Evolutionary conservation across 2,888 invertebrate species (phyloP).

Genomic region (Eupeodes latifasciatus): DNA sequence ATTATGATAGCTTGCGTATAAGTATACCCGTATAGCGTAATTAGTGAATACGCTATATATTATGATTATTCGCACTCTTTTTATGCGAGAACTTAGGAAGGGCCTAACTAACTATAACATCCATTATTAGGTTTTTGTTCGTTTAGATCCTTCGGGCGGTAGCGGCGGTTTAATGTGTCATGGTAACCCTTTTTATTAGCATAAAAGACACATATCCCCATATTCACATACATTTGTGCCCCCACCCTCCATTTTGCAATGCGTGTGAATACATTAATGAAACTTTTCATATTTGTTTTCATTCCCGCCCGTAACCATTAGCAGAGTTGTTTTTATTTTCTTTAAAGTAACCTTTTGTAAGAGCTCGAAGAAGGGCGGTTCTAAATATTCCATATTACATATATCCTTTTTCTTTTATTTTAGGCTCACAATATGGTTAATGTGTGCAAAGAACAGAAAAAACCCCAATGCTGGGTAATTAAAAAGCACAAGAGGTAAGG

Average conservation of each 20-base stretch:
- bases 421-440: slow-evolving; percentile 57
- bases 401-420: slow-evolving; percentile 54
- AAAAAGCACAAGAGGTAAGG: slow-evolving; percentile 71
- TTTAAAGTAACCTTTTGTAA: slow-evolving; percentile 43
- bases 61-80: slow-evolving; percentile 69
- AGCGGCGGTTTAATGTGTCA: slow-evolving; percentile 62
- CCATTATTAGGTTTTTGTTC: slow-evolving; percentile 76
- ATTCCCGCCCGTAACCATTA: slow-evolving; percentile 66
- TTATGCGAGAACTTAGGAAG: slow-evolving; percentile 29
- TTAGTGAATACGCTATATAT: slow-evolving; percentile 73
- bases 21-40: slow-evolving; percentile 38
- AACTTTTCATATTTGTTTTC: slow-evolving; percentile 76
- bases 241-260: slow-evolving; percentile 55
- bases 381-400: slow-evolving; percentile 22
- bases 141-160: slow-evolving; percentile 72
- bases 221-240: slow-evolving; percentile 73
- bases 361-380: slow-evolving; percentile 51
- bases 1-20: slow-evolving; percentile 23
- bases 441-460: slow-evolving; percentile 31
- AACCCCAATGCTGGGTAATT: slow-evolving; percentile 67
- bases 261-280: slow-evolving; percentile 75
- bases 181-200: slow-evolving; percentile 76
- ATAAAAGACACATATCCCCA: slow-evolving; percentile 75
- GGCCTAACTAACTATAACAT: slow-evolving; percentile 52
- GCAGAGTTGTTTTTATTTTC: slow-evolving; percentile 55